Evolutionary conservation across 2,113 vertebrate genomes (phyloP), one percentile per base, ranked within the genome.

Genomic region (Petroica traversi): DNA sequence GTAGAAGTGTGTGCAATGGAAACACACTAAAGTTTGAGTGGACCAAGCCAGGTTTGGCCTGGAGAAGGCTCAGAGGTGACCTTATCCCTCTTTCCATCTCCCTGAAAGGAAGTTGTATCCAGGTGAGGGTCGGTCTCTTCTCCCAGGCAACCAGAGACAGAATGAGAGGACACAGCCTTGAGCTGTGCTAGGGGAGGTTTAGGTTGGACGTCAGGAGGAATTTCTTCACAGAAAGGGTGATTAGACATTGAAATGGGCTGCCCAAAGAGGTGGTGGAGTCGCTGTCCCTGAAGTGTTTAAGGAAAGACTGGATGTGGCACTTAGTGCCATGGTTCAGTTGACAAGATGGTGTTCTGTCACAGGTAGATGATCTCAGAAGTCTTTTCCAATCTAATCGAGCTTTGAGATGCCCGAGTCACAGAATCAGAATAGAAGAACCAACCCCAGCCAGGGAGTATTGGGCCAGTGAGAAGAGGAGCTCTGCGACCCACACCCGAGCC

Each of bases 1-100:
- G 26, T 0, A 14, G 55, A 18, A 9, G 9, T 0, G 0, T 1
- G 10, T 55, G 19, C 1, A 2, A 38, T 17, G 5, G 38, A 51
- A 69, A 66, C 0, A 0, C 2, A 0, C 19, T 7, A 2, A 7
- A 52, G 8, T 41, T 46, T 51, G 57, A 20, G 43, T 16, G 20
- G 33, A 12, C 22, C 12, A 55, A 48, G 40, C 25, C 55, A 55
- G 11, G 5, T 55, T 54, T 23, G 48, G 11, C 25, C 25, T 13
- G 40, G 46, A 49, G 11, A 49, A 40, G 33, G 52, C 14, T 68
- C 40, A 16, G 25, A 14, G 40, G 6, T 48, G 20, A 41, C 5
- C 4, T 46, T 19, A 24, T 7, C 0, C 2, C 14, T 41, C 40
- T 54, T n/a, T 19, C 11, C 5, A 34, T 4, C 5, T 34, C 34